Conservation (phyloP, 2,113 vertebrate species). For the Leucopsar rothschildi region DNA sequence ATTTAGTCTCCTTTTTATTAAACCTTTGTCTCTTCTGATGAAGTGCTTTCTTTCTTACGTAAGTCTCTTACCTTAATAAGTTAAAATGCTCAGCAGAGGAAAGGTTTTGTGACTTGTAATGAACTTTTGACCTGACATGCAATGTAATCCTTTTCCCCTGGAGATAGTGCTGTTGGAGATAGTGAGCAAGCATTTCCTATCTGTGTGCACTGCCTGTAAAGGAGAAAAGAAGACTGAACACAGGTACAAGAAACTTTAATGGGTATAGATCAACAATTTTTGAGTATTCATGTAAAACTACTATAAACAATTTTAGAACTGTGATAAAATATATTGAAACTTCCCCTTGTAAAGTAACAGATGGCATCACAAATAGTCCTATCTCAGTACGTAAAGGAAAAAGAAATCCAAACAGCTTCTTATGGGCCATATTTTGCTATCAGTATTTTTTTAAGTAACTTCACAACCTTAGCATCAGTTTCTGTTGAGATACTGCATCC, state of each 20-base stretch:
- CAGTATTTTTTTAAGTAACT: neutral
- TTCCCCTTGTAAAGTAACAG: neutral
- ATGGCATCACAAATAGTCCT: neutral
- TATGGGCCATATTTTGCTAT: neutral
- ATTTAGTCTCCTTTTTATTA: neutral
- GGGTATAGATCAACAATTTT: neutral
- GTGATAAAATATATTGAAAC: neutral
- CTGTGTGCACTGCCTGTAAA: neutral
- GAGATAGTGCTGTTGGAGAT: neutral
- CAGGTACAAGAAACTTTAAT: neutral
- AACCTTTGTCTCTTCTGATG: neutral
- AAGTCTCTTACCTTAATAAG: neutral
- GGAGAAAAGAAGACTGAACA: neutral
- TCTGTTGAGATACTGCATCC: neutral
- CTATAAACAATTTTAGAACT: neutral
- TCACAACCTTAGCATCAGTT: neutral
- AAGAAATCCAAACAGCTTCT: neutral
- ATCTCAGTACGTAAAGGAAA: neutral
- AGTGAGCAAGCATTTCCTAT: neutral
- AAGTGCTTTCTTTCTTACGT: neutral
- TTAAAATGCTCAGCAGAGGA: neutral
- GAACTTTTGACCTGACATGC: neutral
- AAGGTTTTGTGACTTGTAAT: neutral
- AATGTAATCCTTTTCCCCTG: neutral
- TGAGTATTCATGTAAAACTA: neutral